Conservation (phyloP, 2,113 vertebrate species). For the Conger conger region DNA sequence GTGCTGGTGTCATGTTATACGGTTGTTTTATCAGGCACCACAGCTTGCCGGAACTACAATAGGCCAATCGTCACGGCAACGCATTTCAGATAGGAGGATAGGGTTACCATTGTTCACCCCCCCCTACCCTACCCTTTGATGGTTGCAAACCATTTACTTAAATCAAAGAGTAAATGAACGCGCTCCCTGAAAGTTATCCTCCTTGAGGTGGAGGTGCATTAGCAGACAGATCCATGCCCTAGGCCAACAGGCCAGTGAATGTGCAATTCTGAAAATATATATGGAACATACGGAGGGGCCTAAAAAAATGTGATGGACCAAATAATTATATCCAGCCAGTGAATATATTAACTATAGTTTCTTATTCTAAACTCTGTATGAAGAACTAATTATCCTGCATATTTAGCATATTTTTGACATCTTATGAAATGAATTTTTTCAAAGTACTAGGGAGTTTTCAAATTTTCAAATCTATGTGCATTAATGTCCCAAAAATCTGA, state of each 20-base stretch:
- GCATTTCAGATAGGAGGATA: conserved; percentile 42
- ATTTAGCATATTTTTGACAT: too few relatives aligned
- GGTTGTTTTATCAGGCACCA: neutral
- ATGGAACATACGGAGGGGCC: neutral
- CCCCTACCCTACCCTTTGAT: conserved; percentile 47
- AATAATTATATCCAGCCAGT: too few relatives aligned
- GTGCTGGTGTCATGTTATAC: neutral
- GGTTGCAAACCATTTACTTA: conserved; percentile 26
- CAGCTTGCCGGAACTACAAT: neutral
- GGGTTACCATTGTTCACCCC: conserved; percentile 49
- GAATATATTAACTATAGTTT: too few relatives aligned
- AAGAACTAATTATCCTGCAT: too few relatives aligned
- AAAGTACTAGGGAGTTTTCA: too few relatives aligned
- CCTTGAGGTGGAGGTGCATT: neutral
- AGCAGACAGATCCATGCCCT: neutral
- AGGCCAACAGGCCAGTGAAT: too few relatives aligned
- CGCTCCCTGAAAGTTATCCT: conserved; percentile 31
- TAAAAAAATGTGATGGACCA: neutral
- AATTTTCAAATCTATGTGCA: too few relatives aligned
- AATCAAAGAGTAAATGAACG: conserved; percentile 56
- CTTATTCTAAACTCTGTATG: too few relatives aligned
- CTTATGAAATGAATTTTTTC: too few relatives aligned
- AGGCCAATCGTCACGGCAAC: neutral
- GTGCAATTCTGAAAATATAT: too few relatives aligned
- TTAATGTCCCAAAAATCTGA: too few relatives aligned